A percentile compares a stretch with the other conserved stretches of the same genome.
Evolutionary conservation across 2,113 vertebrate species (phyloP).

Genomic region (Fulmarus glacialis): DNA sequence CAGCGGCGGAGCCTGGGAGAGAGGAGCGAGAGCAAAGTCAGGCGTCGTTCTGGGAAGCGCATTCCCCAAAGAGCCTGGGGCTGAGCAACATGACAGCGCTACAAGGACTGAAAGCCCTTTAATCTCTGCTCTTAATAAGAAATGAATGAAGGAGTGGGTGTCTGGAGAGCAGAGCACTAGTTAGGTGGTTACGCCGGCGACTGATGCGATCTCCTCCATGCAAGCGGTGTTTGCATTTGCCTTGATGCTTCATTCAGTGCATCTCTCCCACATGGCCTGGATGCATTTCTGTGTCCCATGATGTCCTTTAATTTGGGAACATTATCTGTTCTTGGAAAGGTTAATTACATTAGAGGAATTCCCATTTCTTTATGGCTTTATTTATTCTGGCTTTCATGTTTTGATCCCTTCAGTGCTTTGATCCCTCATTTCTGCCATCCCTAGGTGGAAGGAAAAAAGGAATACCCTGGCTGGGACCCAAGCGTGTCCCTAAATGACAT

Average conservation of each 20-base stretch:
- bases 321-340: neutral
- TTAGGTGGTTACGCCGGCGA: neutral
- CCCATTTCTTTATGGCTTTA: neutral
- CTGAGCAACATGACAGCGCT: neutral
- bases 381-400: slow-evolving; percentile 4
- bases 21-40: neutral
- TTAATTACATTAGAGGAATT: neutral
- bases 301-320: slow-evolving; percentile 13
- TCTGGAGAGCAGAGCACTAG: neutral
- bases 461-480: neutral
- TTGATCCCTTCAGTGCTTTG: neutral
- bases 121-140: neutral
- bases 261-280: neutral
- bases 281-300: neutral
- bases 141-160: neutral
- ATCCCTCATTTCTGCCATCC: neutral
- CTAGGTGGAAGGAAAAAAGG: neutral
- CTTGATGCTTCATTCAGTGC: neutral
- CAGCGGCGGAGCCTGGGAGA: neutral
- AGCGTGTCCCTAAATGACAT: neutral
- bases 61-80: neutral
- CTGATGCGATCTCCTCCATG: neutral
- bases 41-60: neutral
- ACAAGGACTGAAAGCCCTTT: neutral
- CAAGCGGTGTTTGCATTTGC: neutral